A percentile compares a stretch with the other conserved stretches of the same genome.
phyloP scores from a whole-genome alignment of 2,113 vertebrate species.

The Callorhinus ursinus region DNA sequence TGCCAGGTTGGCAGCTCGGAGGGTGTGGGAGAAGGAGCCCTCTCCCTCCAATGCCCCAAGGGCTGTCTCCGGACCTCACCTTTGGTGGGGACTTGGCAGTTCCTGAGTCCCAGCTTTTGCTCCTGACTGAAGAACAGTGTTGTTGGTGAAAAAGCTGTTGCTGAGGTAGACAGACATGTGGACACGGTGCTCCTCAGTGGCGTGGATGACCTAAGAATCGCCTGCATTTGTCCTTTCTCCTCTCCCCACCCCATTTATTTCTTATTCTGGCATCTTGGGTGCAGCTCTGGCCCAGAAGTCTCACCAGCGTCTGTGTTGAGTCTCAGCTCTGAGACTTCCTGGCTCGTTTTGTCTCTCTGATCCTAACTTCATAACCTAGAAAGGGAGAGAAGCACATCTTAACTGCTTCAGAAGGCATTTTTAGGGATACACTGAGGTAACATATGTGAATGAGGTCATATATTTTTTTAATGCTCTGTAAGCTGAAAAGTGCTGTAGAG shows the following conservation, averaged over 20 bases:
- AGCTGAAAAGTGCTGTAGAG: background rate
- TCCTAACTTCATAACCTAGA: background rate
- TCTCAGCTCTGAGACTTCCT: background rate
- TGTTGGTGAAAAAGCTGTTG: background rate
- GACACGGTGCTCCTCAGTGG: accelerated
- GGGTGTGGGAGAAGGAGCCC: background rate
- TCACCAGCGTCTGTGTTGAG: background rate
- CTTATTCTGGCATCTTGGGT: background rate
- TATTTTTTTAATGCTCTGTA: background rate
- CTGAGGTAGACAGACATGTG: background rate
- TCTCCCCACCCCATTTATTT: background rate
- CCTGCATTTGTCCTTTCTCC: background rate
- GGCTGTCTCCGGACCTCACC: background rate
- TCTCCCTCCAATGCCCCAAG: accelerated
- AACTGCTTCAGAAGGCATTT: background rate
- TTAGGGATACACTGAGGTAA: background rate
- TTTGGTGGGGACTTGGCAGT: background rate
- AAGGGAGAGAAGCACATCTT: background rate
- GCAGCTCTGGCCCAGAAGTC: background rate
- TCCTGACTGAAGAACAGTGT: background rate
- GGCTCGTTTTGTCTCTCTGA: background rate
- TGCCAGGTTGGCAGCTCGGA: background rate
- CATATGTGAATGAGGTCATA: background rate
- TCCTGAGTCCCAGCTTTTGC: background rate
- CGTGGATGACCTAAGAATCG: background rate